Evolutionary conservation across 2,888 invertebrate genomes (phyloP).

Genomic region (Neoaliturus tenellus): DNA sequence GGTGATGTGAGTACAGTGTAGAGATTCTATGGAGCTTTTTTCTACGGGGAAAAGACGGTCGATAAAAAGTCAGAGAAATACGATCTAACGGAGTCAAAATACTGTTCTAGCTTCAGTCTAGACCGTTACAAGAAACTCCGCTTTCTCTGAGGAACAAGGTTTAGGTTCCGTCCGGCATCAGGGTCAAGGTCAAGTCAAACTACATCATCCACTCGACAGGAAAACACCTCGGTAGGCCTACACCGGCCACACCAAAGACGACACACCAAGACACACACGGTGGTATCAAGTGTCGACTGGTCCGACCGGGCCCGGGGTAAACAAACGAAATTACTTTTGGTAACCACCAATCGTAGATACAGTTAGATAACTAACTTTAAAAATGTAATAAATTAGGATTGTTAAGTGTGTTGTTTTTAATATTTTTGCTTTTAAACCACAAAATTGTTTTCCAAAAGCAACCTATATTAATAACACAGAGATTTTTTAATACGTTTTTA

Average conservation of each 20-base stretch:
- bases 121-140: slow-evolving; percentile 9
- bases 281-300: not conserved
- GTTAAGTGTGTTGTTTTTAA: no score
- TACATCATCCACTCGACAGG: not conserved
- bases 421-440: no score
- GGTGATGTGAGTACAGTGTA: no score
- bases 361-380: no score
- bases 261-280: not conserved
- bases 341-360: no score
- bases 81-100: slow-evolving; percentile 1
- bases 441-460: no score
- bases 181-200: slow-evolving; percentile 29
- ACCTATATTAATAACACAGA: no score
- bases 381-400: no score
- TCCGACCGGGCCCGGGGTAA: not conserved
- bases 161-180: not conserved
- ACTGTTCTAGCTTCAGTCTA: slow-evolving; percentile 24
- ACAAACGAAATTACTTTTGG: not conserved
- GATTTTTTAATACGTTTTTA: no score
- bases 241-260: no score
- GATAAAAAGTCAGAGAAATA: not conserved
- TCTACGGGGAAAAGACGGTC: no score
- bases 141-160: slow-evolving; percentile 18
- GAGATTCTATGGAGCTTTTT: no score
- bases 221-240: not conserved